Evolutionary conservation across 1,140 invertebrate species (phyloP), one percentile per base, ranked within the genome.

Genomic region (Drosophila lacteicornis): DNA sequence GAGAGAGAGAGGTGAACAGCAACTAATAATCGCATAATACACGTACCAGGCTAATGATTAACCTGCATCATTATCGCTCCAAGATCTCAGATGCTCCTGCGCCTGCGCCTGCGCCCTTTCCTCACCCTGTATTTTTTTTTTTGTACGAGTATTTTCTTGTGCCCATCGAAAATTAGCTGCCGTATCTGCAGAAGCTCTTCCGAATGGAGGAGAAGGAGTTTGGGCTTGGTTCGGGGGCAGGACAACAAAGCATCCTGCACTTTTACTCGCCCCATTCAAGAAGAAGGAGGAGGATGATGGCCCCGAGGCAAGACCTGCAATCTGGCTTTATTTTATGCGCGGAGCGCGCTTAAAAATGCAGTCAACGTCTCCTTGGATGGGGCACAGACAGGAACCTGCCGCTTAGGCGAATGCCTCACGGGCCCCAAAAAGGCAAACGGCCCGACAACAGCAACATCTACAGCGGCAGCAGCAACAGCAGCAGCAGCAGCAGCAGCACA

Each of bases 171-270:
- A 90, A 90, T 91, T 91, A 91, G 88, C 88, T 91, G 81, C 87
- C 91, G 87, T 91, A 84, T 87, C 83, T 91, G 88, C 88, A 91
- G 88, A 91, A 91, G 88, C 88, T 87, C 88, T 91, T 91, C 75
- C 80, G 80, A 80, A 25, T 55, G 49, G n/a, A n/a, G 30, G 50
- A 38, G 50, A 57, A 47, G 40, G 46, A 51, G 49, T 17, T 27
- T 57, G 56, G 73, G 74, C 51, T 43, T 36, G 46, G 57, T 67
- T 47, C 76, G 59, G 67, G 77, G 77, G 74, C 78, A 88, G 84
- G 85, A 88, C 84, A 75, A 90, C 81, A 90, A 79, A 81, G 85
- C 85, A 88, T 90, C 86, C 85, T 88, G 85, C 85, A 88, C 86
- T 85, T 90, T 82, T 90, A 82, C 86, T 86, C 82, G 79, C 73